These are phyloP conservation scores for Clarias pachynema DNA, from an alignment of 2,797 vertebrate species.

Conservation along the genomic window DNA sequence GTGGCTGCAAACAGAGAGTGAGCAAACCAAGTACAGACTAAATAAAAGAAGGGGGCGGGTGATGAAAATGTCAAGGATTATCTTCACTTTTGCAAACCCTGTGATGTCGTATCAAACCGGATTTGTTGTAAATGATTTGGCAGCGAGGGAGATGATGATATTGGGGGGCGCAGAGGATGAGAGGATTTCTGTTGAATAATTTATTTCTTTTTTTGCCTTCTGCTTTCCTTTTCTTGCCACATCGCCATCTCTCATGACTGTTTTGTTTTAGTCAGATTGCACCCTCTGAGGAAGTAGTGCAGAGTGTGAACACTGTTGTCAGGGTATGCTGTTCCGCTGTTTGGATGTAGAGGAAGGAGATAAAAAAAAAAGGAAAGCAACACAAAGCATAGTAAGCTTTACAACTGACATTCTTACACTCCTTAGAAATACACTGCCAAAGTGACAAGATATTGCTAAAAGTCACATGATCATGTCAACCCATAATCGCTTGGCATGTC, in stretches of 20 bases:
- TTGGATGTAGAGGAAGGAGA: constrained; percentile 43
- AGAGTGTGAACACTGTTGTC: constrained; percentile 46
- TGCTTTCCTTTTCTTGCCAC: constrained; percentile 38
- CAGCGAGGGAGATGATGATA: constrained; percentile 61
- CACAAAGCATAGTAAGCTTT: constrained; percentile 32
- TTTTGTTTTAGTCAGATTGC: constrained; percentile 51
- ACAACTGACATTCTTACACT: constrained; percentile 34
- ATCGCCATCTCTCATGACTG: constrained; percentile 39
- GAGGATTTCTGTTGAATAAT: constrained; percentile 53
- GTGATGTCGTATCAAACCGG: constrained; percentile 79
- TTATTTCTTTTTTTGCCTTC: constrained; percentile 45
- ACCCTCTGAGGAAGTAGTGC: constrained; percentile 37
- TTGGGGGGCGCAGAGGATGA: constrained; percentile 48
- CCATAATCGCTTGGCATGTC: constrained; percentile 12
- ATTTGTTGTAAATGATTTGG: constrained; percentile 74
- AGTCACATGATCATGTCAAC: constrained; percentile 31
- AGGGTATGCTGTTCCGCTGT: constrained; percentile 36
- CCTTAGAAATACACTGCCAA: constrained; percentile 27
- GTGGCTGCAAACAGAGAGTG: constrained; percentile 67
- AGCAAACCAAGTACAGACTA: constrained; percentile 66
- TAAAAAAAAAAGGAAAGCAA: constrained; percentile 40
- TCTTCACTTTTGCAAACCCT: constrained; percentile 74
- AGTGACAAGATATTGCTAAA: constrained; percentile 33
- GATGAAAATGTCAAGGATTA: constrained; percentile 82
- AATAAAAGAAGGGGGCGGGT: constrained; percentile 69